These are phyloP conservation scores for Ceratoteleas bidentatus DNA, from an alignment of 1,140 invertebrate species.

Conservation along the genomic window DNA sequence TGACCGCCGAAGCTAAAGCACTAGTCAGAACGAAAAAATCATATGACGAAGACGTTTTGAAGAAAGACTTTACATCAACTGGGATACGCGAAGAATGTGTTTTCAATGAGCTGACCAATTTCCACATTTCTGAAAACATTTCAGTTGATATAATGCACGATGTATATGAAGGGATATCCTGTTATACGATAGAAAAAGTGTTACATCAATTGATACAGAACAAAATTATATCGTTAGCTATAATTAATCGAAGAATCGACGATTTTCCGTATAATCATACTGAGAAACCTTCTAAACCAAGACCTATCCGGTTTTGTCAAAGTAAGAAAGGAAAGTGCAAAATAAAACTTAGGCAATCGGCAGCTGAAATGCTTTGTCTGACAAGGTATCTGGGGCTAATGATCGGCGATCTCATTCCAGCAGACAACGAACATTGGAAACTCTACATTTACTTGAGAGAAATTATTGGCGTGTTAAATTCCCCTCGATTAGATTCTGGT, in stretches of 20 bases:
- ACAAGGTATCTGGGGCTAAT: not conserved
- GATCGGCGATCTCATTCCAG: constrained; percentile 4
- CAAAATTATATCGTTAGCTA: not conserved
- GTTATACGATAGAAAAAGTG: constrained; percentile 11
- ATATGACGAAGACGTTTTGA: too few species aligned
- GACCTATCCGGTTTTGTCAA: not conserved
- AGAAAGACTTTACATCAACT: too few species aligned
- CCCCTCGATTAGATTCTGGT: not conserved
- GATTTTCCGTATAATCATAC: constrained; percentile 3
- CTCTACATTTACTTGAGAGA: constrained; percentile 1
- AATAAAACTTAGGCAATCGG: constrained; percentile 11
- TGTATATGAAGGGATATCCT: not conserved
- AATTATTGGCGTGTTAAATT: constrained; percentile 4
- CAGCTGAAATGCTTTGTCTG: constrained; percentile 17
- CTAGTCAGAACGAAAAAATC: too few species aligned
- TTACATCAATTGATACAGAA: not conserved
- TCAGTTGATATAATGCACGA: constrained; percentile 10
- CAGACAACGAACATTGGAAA: constrained; percentile 2
- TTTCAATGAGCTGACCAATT: too few species aligned
- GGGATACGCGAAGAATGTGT: too few species aligned
- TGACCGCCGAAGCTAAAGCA: too few species aligned
- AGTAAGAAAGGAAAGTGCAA: constrained; percentile 7
- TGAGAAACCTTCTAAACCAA: constrained; percentile 9
- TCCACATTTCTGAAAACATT: constrained; percentile 9
- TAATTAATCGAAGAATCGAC: constrained; percentile 2